These are phyloP conservation scores for Cochlearius cochlearius DNA, from an alignment of 2,113 vertebrate species.

Conservation along the genomic window DNA sequence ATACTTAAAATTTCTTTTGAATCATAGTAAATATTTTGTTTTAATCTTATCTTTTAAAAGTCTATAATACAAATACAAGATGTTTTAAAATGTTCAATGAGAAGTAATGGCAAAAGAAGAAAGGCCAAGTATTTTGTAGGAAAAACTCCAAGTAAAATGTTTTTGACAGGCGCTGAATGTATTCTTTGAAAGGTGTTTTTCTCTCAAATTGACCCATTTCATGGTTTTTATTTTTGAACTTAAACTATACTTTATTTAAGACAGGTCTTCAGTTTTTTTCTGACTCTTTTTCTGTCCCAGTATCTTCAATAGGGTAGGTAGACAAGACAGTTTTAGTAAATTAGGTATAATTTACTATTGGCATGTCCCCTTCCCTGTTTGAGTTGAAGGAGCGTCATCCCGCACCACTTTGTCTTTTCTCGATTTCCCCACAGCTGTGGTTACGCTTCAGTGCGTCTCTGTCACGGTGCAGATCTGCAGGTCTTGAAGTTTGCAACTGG, in stretches of 20 bases:
- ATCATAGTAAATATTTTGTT: not conserved
- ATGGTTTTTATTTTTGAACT: not conserved
- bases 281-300: not conserved
- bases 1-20: not conserved
- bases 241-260: not conserved
- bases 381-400: too few relatives aligned
- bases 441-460: not conserved
- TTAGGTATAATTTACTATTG: not conserved
- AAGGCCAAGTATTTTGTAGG: not conserved
- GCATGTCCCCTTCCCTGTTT: not conserved
- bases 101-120: not conserved
- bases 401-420: not conserved
- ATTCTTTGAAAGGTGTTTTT: not conserved
- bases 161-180: not conserved
- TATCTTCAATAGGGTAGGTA: not conserved
- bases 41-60: not conserved
- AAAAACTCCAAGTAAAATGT: not conserved
- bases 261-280: not conserved
- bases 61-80: not conserved
- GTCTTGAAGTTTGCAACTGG: not conserved
- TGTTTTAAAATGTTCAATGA: not conserved
- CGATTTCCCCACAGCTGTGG: accelerated
- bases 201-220: not conserved
- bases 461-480: not conserved
- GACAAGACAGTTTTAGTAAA: not conserved